Percentiles rank a stretch among this genome's conserved stretches.
phyloP scores from a whole-genome alignment of 92 coral and sea anemone species.

The Umimayanthus chanpuru region DNA sequence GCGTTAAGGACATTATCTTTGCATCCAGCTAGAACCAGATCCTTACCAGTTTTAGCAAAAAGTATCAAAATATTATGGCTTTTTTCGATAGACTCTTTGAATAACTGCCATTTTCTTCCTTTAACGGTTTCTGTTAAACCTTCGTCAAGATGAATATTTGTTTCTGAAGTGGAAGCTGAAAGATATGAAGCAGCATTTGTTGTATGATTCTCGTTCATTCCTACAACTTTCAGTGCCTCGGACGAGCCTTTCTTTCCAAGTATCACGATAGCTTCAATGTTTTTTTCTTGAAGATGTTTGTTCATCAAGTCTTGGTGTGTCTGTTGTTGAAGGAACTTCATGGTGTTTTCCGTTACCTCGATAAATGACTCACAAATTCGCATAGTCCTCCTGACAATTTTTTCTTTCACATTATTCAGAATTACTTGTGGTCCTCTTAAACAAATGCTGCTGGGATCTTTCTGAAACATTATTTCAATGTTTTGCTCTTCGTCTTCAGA shows the following conservation, averaged over 20 bases:
- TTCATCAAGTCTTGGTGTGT: background rate
- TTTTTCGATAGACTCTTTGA: background rate
- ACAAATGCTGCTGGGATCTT: background rate
- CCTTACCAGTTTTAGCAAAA: conserved; percentile 19
- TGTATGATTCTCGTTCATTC: conserved; percentile 40
- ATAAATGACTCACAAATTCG: conserved; percentile 42
- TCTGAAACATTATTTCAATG: background rate
- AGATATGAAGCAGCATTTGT: conserved; percentile 40
- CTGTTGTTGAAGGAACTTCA: background rate
- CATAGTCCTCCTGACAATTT: background rate
- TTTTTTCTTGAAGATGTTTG: background rate
- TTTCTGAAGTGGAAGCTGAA: conserved; percentile 42
- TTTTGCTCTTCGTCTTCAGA: background rate
- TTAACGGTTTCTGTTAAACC: conserved; percentile 44
- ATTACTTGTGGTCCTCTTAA: background rate
- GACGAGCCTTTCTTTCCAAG: background rate
- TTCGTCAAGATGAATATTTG: conserved; percentile 50
- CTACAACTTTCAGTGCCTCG: conserved; percentile 29
- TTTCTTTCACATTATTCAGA: background rate
- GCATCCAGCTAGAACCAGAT: conserved; percentile 56
- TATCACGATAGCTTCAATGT: background rate
- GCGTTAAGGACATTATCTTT: conserved; percentile 53
- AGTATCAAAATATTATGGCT: conserved; percentile 19
- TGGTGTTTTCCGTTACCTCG: conserved; percentile 8
- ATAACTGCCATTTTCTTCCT: conserved; percentile 55